Base-by-base conservation (phyloP, 2,797 vertebrate genomes). In the Aldrovandia affinis region DNA sequence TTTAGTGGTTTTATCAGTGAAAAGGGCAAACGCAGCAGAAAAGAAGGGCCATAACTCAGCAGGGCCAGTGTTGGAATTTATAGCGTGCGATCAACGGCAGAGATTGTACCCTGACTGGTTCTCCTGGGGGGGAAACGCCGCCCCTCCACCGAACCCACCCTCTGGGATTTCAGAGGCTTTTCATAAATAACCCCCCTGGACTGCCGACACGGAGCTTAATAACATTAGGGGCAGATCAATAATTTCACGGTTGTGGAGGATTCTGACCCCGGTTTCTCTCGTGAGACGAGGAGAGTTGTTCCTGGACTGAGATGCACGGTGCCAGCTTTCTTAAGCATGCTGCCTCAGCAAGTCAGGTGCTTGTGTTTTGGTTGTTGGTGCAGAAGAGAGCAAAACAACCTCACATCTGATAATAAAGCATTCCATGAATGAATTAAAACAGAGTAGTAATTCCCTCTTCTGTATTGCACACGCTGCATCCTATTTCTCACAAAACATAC, bases 1-100 rank as follows among this genome's bases (percentile, higher is more conserved):
- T 84, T 87, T n/a, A 87, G 89, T 86, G 83, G 83, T 80, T 3
- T 83, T 78, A 87, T 85, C 88, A 86, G 88, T 88, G 89, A 92
- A 93, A 93, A 91, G 85, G 75, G 88, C 90, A 78, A 54, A 83
- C 78, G 84, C 91, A 91, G 92, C 92, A 92, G 89, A 93, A 93
- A 90, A 12, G 42, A 9, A 86, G 86, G 84, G 85, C 88, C 87
- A 86, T 91, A 92, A 94, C 89, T 93, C 90, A 88, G 30, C 83
- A 86, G 90, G 88, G 92, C 85, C 88, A 86, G 84, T 83, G 85
- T 83, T 44, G 83, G 89, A 91, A 93, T 93, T 93, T 94, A 92
- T 87, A 87, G 85, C 68, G 73, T 87, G 86, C 82, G 87, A 92
- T 92, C 89, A 91, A 90, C 91, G 88, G 84, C 89, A 82, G 80